A percentile compares a stretch with the other conserved stretches of the same genome.
Conservation (phyloP, 2,797 vertebrate species). For the Loriculus beryllinus region DNA sequence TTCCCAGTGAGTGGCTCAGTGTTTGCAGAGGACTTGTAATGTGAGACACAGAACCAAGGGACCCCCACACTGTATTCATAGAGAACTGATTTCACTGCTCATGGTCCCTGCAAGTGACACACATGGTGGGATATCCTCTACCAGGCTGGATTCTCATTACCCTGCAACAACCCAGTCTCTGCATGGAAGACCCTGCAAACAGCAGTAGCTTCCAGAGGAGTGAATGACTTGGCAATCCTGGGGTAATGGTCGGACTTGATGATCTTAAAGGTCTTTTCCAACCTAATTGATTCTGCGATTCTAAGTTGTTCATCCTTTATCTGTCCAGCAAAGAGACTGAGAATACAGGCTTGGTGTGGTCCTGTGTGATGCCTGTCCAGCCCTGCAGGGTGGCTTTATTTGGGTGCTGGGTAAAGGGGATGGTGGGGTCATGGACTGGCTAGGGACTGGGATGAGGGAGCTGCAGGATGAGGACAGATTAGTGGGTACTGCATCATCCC, state of each 20-base stretch:
- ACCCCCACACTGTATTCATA: accelerated
- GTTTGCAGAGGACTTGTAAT: neutral
- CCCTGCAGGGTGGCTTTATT: neutral
- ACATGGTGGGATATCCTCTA: neutral
- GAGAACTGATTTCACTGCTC: neutral
- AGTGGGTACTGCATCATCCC: neutral
- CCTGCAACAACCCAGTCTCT: accelerated
- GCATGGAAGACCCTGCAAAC: neutral
- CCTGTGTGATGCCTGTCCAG: accelerated
- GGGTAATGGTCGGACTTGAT: neutral
- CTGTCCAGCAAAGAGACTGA: accelerated
- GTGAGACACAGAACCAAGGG: neutral
- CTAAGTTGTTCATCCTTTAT: neutral
- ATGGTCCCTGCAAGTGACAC: neutral
- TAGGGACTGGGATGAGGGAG: neutral
- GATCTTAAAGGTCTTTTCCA: neutral
- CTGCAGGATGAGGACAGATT: neutral
- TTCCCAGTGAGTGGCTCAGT: neutral
- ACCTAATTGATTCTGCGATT: neutral
- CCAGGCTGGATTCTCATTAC: neutral
- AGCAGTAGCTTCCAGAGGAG: neutral
- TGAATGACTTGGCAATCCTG: neutral
- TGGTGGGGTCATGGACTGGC: neutral
- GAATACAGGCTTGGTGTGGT: neutral
- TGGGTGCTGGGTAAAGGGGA: neutral